These are phyloP conservation scores for Globia sparganii DNA, from an alignment of 2,888 invertebrate genomes.

Conservation along the genomic window DNA sequence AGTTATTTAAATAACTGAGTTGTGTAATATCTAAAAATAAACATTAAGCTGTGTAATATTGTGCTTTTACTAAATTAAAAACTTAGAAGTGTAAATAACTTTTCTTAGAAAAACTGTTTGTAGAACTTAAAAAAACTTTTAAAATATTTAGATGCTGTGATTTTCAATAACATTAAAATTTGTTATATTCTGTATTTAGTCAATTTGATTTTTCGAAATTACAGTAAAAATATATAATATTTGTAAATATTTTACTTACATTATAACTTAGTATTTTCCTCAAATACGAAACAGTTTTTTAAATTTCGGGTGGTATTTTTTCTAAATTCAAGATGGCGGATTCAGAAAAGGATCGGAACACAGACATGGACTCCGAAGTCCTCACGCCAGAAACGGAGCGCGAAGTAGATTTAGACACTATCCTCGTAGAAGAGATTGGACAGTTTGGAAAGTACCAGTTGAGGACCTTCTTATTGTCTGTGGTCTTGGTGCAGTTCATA, in stretches of 20 bases:
- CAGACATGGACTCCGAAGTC: conserved; percentile 14
- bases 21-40: neutral
- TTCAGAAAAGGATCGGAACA: conserved; percentile 18
- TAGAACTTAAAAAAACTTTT: neutral
- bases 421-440: conserved; percentile 82
- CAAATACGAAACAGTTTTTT: neutral
- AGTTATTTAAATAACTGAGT: too few relatives aligned
- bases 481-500: conserved; percentile 75
- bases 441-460: conserved; percentile 82
- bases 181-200: neutral
- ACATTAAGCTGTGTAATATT: neutral
- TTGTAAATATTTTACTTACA: neutral
- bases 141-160: neutral
- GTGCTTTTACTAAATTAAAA: neutral
- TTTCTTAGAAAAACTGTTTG: neutral
- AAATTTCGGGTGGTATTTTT: neutral
- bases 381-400: conserved; percentile 13
- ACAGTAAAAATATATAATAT: neutral
- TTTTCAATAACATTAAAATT: neutral
- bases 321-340: conserved; percentile 24
- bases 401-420: conserved; percentile 77
- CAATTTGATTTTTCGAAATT: neutral
- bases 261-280: neutral
- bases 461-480: conserved; percentile 70
- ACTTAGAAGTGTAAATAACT: neutral